A percentile compares a stretch with the other conserved stretches of the same genome.
These are phyloP conservation scores for Hyposmocoma kahamanoa DNA, from an alignment of 1,140 invertebrate species.

Conservation along the genomic window DNA sequence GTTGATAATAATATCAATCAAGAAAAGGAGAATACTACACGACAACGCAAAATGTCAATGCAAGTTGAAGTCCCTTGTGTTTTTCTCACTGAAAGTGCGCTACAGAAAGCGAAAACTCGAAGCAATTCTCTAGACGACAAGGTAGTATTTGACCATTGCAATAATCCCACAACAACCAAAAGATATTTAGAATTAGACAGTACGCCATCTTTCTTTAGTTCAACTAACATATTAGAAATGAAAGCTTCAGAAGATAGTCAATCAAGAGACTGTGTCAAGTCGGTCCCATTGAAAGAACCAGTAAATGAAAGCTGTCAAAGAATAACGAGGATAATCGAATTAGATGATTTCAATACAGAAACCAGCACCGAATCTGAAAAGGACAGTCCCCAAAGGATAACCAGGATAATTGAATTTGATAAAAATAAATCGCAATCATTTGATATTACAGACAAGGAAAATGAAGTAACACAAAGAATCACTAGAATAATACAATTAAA, in stretches of 20 bases:
- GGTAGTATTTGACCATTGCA: conserved; percentile 44
- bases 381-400: conserved; percentile 54
- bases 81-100: conserved; percentile 65
- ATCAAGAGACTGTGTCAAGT: conserved; percentile 33
- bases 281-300: conserved; percentile 17
- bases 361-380: conserved; percentile 31
- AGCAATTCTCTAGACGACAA: conserved; percentile 62
- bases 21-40: conserved; percentile 54
- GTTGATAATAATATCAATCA: conserved; percentile 60
- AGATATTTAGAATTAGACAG: conserved; percentile 35
- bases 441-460: conserved; percentile 39
- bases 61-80: conserved; percentile 72
- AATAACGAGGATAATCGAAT: conserved; percentile 27
- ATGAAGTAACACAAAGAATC: conserved; percentile 54
- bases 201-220: conserved; percentile 26
- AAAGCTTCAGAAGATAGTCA: conserved; percentile 25
- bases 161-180: conserved; percentile 32
- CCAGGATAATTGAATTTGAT: conserved; percentile 64
- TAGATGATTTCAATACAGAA: conserved; percentile 10
- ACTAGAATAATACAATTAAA: conserved; percentile 64
- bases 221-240: conserved; percentile 30
- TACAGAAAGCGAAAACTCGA: conserved; percentile 59
- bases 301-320: conserved; percentile 36
- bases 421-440: conserved; percentile 45
- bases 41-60: conserved; percentile 67